phyloP scores from a whole-genome alignment of 2,113 vertebrate species.

The Triplophysa tibetana region DNA sequence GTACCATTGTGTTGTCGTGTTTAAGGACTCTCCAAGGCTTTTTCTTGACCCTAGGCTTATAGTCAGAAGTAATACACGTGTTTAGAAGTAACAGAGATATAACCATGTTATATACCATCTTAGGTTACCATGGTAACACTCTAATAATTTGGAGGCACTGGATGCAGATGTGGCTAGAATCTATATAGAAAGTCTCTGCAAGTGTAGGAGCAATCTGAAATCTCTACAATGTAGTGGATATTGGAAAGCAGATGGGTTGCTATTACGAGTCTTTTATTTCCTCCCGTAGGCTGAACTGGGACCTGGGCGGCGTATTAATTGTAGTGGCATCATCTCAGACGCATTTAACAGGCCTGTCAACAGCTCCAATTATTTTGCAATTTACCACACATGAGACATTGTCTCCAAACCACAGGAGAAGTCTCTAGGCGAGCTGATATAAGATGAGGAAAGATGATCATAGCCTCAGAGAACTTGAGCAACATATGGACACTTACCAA shows the following conservation, averaged over 20 bases:
- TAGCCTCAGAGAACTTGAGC: neutral
- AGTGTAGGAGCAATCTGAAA: neutral
- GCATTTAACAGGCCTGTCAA: neutral
- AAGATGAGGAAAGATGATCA: neutral
- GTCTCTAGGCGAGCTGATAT: neutral
- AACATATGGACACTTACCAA: neutral
- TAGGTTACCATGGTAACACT: constrained; percentile 48
- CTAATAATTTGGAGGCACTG: constrained; percentile 36
- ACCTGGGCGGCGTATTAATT: constrained; percentile 32
- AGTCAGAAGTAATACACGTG: constrained; percentile 1
- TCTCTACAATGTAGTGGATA: constrained; percentile 13
- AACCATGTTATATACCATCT: constrained; percentile 29
- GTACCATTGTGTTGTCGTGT: neutral
- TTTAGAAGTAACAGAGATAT: neutral
- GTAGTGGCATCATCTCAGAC: constrained; percentile 18
- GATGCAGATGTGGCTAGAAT: constrained; percentile 41
- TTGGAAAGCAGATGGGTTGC: constrained; percentile 23
- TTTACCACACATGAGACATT: neutral
- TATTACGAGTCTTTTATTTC: constrained; percentile 13
- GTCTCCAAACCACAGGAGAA: constrained; percentile 4
- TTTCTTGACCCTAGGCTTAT: neutral
- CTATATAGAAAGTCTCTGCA: constrained; percentile 13
- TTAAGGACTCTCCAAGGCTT: neutral
- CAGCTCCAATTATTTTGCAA: constrained; percentile 13
- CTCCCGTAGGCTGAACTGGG: constrained; percentile 27